Conservation (phyloP, 2,888 invertebrate species). For the Cepaea hortensis region DNA sequence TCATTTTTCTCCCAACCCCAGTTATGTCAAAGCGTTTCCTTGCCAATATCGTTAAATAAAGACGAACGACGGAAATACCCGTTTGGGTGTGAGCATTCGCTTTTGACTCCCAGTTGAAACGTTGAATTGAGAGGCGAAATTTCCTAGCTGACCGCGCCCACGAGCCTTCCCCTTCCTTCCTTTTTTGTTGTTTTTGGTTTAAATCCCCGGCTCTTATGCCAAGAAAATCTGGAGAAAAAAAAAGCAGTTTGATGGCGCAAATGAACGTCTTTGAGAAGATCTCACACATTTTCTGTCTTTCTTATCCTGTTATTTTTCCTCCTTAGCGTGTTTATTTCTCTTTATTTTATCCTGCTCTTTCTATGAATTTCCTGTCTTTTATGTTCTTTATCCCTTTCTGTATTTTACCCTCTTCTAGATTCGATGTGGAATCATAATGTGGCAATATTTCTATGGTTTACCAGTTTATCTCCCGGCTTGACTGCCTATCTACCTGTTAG, state of each 20-base stretch:
- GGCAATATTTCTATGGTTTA: too few species aligned
- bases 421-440: too few species aligned
- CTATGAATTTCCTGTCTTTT: too few species aligned
- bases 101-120: slow-evolving; percentile 1
- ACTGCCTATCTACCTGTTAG: too few species aligned
- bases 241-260: slow-evolving; percentile 15
- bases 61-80: neutral
- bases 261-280: slow-evolving; percentile 14
- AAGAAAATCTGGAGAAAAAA: slow-evolving; percentile 1
- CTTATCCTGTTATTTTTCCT: neutral
- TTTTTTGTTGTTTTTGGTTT: neutral
- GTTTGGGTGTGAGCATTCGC: neutral
- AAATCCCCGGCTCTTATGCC: neutral
- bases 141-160: neutral
- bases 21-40: neutral
- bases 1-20: too few species aligned
- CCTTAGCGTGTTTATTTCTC: neutral
- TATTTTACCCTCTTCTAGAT: too few species aligned
- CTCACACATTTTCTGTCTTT: neutral
- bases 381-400: too few species aligned
- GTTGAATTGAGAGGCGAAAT: slow-evolving; percentile 6
- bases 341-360: too few species aligned
- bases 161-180: too few species aligned
- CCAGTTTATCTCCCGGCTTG: too few species aligned
- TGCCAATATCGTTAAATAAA: neutral